Evolutionary conservation across 2,888 invertebrate species (phyloP), one percentile per base, ranked within the genome.

Genomic region (Lepas anatifera): DNA sequence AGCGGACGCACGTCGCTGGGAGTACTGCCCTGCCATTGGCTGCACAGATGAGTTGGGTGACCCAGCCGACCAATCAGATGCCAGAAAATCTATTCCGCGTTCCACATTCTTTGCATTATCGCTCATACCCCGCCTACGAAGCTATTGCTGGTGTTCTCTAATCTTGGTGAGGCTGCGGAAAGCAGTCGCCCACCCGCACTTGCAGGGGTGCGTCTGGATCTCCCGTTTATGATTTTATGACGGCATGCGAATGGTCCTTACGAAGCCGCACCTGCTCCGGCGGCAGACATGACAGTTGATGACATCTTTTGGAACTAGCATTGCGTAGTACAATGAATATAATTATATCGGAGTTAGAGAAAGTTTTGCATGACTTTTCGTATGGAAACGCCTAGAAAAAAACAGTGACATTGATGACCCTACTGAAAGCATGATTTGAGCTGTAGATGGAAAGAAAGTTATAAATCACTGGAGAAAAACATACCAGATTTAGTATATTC

Each of bases 221-320:
- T n/a, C n/a, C 2, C 3, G n/a, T 7, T 11, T 18, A 7, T 7
- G 2, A 25, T 11, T 6, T 10, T 4, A 2, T 2, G 32, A 58
- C 32, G 18, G 32, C 58, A 25, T 25, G 58, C 18, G n/a, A n/a
- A n/a, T n/a, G n/a, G n/a, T n/a, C 32, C n/a, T 58, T 18, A 29
- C 25, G 32, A 32, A 32, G 32, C 58, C 18, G 32, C 32, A 32
- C 32, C 16, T 8, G 29, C 58, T 3, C 32, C 58, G 58, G 18
- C 32, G 58, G 58, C 58, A 32, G 58, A 58, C 58, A 58, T 58
- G 58, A 58, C 58, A 58, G 32, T 58, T 58, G 58, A 58, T 58
- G 32, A 29, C 58, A 58, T 22, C 41, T 13, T 41, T 41, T 41
- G 10, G 41, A 16, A 41, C 41, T 41, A 41, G 41, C 41, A n/a